Base-by-base conservation (phyloP, 2,113 vertebrate species). In the Lampris megalopsis region DNA sequence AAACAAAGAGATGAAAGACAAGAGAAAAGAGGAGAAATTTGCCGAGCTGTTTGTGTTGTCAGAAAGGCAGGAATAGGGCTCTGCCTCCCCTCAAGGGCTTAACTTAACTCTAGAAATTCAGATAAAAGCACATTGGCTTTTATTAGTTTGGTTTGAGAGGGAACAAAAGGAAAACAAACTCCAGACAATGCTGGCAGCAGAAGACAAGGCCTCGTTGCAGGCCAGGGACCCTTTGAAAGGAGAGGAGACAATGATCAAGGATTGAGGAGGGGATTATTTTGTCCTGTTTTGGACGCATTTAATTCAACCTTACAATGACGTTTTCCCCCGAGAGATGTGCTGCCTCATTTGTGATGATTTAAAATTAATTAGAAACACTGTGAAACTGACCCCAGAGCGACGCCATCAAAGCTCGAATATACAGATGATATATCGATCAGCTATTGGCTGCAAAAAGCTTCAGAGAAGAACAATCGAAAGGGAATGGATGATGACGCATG, bases 261-360 rank as follows among this genome's bases (percentile, higher is more conserved):
- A 68, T 71, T 71, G 68, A 83, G 68, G 71, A 81, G 67, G 52
- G 73, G 74, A 75, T 75, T 88, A 59, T 87, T 92, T 87, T 87
- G 83, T 91, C 86, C 73, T 63, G 73, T 84, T 85, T 83, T n/a
- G 71, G 75, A 84, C 83, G 73, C 61, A 65, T 84, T 91, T 85
- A 93, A 93, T 90, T 85, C 63, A 86, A 87, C 84, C 93, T 93
- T 91, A 94, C 91, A 92, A 92, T 82, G 82, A 82, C 81, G 85
- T 68, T 63, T 24, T 79, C 76, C 79, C 85, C 86, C 82, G 13
- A 71, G 89, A 90, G 89, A 80, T 58, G 50, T 75, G 85, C 13
- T 24, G 89, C 80, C 87, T 91, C 84, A 84, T 93, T 93, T 90
- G 75, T 71, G 81, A 86, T 81, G 84, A 92, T 86, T 93, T 83